phyloP scores from a whole-genome alignment of 2,113 vertebrate genomes.

The Etheostoma spectabile region DNA sequence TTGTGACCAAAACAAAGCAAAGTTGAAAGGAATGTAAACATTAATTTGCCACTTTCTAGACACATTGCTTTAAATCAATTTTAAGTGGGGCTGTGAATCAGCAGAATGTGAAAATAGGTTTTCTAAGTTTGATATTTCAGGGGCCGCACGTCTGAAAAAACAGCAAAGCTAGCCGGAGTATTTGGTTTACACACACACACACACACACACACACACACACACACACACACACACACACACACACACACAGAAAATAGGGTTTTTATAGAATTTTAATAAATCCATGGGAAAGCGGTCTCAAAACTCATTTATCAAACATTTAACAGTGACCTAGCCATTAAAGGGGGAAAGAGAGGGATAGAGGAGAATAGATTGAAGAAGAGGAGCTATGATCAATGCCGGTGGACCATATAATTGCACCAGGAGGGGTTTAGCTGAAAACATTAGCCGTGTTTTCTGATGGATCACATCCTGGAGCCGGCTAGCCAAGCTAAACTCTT shows the following conservation, averaged over 20 bases:
- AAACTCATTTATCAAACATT: conserved; percentile 98
- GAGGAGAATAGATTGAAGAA: conserved; percentile 96
- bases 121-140: neutral
- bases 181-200: conserved; percentile 13
- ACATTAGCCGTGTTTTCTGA: conserved; percentile 97
- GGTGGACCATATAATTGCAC: conserved; percentile 99
- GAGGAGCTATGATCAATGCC: conserved; percentile 98
- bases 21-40: neutral
- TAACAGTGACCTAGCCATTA: conserved; percentile 93
- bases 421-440: conserved; percentile 95
- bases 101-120: neutral
- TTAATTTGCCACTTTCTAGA: neutral
- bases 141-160: neutral
- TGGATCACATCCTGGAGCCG: conserved; percentile 90
- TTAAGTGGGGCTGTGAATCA: neutral
- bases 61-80: neutral
- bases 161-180: conserved; percentile 2
- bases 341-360: conserved; percentile 90
- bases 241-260: conserved; percentile 51
- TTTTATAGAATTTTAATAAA: conserved; percentile 99
- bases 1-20: neutral
- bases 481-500: conserved; percentile 71
- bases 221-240: neutral
- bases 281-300: conserved; percentile 90
- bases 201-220: neutral